These are phyloP conservation scores for Lagorchestes hirsutus DNA, from an alignment of 2,797 vertebrate genomes.

Conservation along the genomic window DNA sequence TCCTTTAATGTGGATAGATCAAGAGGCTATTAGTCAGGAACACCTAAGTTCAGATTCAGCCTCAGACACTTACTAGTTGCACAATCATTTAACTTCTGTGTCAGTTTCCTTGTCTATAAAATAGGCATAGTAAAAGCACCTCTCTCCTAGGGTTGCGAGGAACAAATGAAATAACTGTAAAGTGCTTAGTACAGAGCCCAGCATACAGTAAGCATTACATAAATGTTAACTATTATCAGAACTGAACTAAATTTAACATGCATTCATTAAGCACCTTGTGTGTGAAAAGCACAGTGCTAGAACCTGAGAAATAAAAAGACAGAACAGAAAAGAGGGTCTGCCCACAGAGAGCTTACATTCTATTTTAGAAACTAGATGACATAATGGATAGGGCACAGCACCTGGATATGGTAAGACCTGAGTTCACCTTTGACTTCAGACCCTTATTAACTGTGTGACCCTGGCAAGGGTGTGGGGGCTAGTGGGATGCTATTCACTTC, in stretches of 20 bases:
- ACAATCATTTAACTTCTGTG: neutral
- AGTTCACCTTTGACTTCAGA: neutral
- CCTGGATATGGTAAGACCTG: neutral
- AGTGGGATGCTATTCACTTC: too few species aligned
- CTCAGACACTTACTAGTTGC: neutral
- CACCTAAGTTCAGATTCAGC: neutral
- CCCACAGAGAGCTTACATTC: too few species aligned
- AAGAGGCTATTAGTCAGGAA: neutral
- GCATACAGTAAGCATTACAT: too few species aligned
- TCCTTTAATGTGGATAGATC: neutral
- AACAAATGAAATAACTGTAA: neutral
- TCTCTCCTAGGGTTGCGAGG: neutral
- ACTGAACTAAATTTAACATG: too few species aligned
- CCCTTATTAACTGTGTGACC: neutral
- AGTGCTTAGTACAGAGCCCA: too few species aligned
- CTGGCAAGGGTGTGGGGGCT: too few species aligned
- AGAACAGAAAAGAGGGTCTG: too few species aligned
- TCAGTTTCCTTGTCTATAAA: neutral
- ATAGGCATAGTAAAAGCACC: neutral
- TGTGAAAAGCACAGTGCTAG: too few species aligned
- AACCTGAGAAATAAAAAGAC: too few species aligned
- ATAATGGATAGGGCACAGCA: neutral
- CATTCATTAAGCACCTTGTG: too few species aligned
- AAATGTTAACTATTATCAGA: too few species aligned
- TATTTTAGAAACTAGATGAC: neutral